These are phyloP conservation scores for Ramphastos sulfuratus DNA, from an alignment of 2,113 vertebrate genomes.

Conservation along the genomic window DNA sequence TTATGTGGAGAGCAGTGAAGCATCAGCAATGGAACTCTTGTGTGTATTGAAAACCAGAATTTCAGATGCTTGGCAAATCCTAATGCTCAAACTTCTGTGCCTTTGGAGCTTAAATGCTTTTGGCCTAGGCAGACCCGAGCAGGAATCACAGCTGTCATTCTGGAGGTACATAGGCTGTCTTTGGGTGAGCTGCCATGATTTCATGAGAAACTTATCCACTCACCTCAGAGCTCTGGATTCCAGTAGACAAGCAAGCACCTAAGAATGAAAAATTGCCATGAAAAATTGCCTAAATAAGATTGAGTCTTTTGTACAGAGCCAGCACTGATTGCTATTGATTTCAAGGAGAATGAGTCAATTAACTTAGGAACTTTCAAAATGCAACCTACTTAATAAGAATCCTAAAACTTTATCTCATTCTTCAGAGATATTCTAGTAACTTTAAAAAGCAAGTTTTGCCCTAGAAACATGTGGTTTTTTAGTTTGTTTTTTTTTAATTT, in stretches of 20 bases:
- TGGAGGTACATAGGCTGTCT: not conserved
- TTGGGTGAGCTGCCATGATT: not conserved
- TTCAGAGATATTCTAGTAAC: not conserved
- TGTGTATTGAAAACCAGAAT: not conserved
- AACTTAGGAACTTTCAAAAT: not conserved
- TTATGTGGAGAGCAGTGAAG: not conserved
- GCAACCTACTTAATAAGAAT: not conserved
- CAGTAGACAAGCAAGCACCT: not conserved
- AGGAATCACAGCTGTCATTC: not conserved
- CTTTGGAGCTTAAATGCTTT: not conserved
- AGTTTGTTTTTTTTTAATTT: not conserved
- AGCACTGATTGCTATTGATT: not conserved
- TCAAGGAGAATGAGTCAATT: not conserved
- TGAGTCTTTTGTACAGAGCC: not conserved
- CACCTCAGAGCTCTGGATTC: not conserved
- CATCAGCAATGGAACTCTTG: not conserved
- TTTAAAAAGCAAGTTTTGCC: not conserved
- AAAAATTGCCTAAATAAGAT: not conserved
- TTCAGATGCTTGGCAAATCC: not conserved
- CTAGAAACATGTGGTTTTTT: not conserved
- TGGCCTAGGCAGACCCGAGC: not conserved
- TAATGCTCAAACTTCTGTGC: not conserved
- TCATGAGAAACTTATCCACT: not conserved
- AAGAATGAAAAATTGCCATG: not conserved
- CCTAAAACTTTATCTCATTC: not conserved